These are phyloP conservation scores for Alectura lathami DNA, from an alignment of 2,113 vertebrate species.

Conservation along the genomic window DNA sequence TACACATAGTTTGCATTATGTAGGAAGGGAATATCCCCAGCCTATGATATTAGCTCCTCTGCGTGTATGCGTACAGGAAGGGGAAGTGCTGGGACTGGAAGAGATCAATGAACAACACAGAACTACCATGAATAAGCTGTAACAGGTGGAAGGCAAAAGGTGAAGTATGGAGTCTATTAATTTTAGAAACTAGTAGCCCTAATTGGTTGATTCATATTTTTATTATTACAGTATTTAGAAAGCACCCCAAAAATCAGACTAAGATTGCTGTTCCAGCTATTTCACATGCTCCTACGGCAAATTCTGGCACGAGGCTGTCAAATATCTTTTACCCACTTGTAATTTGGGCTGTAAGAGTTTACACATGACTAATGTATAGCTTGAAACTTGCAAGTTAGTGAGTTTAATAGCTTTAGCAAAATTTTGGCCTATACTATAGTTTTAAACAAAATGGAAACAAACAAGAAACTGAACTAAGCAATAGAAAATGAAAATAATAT, in stretches of 20 bases:
- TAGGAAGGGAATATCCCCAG: not conserved
- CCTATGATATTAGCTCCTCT: not conserved
- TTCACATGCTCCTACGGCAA: not conserved
- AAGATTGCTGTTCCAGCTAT: not conserved
- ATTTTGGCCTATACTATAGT: not conserved
- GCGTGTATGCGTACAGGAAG: not conserved
- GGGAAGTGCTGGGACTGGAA: not conserved
- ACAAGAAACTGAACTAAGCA: not conserved
- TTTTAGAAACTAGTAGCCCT: not conserved
- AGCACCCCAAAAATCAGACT: not conserved
- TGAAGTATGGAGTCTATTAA: not conserved
- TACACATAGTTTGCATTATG: not conserved
- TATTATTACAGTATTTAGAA: not conserved
- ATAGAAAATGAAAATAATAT: not conserved
- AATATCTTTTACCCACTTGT: not conserved
- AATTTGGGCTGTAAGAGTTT: not conserved
- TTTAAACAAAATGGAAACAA: not conserved
- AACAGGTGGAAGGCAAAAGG: not conserved
- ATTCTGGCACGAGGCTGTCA: not conserved
- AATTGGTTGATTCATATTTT: not conserved
- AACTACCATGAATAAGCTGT: not conserved
- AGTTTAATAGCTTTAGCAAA: not conserved
- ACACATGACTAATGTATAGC: not conserved
- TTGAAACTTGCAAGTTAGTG: not conserved
- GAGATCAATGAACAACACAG: not conserved